Percentiles rank a stretch among this genome's conserved stretches.
These are phyloP conservation scores for Cryptocheilus praepositus DNA, from an alignment of 2,888 invertebrate genomes.

Conservation along the genomic window DNA sequence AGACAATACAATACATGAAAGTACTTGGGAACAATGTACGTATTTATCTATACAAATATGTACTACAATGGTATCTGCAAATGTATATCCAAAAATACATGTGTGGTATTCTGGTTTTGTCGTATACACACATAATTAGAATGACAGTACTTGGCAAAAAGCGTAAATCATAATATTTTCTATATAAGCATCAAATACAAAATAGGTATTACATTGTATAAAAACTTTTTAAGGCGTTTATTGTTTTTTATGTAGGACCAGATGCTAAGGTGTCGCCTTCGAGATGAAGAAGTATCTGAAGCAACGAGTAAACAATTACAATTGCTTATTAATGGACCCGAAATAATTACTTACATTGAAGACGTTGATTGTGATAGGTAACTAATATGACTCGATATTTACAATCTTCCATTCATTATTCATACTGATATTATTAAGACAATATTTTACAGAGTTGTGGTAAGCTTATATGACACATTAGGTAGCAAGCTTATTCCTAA, in stretches of 20 bases:
- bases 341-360: conserved; percentile 75
- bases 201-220: too few species aligned
- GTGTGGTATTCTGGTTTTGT: too few species aligned
- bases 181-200: too few species aligned
- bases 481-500: conserved; percentile 56
- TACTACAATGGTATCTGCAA: too few species aligned
- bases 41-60: too few species aligned
- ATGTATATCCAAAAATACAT: too few species aligned
- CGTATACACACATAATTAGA: too few species aligned
- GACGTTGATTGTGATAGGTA: conserved; percentile 74
- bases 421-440: too few species aligned
- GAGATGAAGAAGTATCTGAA: conserved; percentile 40
- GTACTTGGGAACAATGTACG: too few species aligned
- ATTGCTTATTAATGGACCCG: conserved; percentile 55
- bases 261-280: conserved; percentile 66
- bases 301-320: conserved; percentile 54
- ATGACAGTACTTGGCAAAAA: too few species aligned
- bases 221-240: conserved; percentile 7
- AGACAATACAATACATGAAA: too few species aligned
- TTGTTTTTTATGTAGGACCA: conserved; percentile 74
- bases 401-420: background rate
- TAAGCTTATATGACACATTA: conserved; percentile 79
- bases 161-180: too few species aligned
- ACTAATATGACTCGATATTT: conserved; percentile 31
- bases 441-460: conserved; percentile 77